Evolutionary conservation across 2,797 vertebrate genomes (phyloP).

Genomic region (Squalus acanthias): DNA sequence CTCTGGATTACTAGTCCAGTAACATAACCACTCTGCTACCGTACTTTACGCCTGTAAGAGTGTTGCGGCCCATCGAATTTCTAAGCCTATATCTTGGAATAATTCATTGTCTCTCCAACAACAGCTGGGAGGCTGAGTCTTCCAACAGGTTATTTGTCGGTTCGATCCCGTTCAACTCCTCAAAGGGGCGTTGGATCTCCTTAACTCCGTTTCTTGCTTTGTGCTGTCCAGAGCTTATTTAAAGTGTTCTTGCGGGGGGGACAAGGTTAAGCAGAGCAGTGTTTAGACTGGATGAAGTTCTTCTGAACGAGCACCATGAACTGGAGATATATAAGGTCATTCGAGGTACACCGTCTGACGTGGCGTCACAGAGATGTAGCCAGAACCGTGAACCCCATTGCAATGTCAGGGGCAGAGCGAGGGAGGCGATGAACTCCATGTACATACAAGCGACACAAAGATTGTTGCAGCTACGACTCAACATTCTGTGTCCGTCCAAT

Average conservation of each 20-base stretch:
- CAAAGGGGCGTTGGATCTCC: neutral
- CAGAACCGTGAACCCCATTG: neutral
- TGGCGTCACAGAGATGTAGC: neutral
- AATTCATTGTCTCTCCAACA: neutral
- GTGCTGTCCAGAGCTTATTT: neutral
- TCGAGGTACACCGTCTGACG: neutral
- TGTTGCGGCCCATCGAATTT: no score
- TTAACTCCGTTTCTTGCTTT: neutral
- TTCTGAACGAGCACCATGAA: neutral
- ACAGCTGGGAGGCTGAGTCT: neutral
- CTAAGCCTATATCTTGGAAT: no score
- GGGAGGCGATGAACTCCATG: neutral
- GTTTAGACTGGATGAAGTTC: neutral
- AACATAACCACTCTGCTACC: no score
- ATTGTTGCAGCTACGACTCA: neutral
- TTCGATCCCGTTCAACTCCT: neutral
- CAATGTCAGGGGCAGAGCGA: neutral
- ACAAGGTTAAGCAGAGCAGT: neutral
- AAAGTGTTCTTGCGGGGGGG: neutral
- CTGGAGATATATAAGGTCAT: neutral
- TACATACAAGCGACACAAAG: neutral
- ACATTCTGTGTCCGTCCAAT: neutral
- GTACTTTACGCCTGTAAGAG: no score
- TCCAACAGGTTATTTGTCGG: neutral
- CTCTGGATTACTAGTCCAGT: no score